These are phyloP conservation scores for Corydoras sp. DNA, from an alignment of 2,113 vertebrate genomes.

Conservation along the genomic window DNA sequence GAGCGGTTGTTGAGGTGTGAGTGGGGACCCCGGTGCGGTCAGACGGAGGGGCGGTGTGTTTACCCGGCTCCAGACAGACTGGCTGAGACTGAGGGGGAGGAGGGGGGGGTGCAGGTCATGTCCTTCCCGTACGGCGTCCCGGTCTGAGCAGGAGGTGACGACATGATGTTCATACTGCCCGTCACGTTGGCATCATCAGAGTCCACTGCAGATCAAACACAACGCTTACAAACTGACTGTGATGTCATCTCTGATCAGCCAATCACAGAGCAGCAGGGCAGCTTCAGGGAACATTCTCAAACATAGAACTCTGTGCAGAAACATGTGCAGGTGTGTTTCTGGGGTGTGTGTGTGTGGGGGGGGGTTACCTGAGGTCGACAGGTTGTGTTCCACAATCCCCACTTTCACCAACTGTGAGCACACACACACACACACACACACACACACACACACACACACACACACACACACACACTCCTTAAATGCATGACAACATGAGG, in stretches of 20 bases:
- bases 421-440: not conserved
- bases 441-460: too few species aligned
- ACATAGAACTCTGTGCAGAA: too few species aligned
- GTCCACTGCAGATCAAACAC: conserved; percentile 65
- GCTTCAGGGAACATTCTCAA: too few species aligned
- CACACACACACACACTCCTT: too few species aligned
- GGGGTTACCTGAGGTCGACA: conserved; percentile 69
- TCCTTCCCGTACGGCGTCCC: conserved; percentile 72
- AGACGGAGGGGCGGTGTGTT: not conserved
- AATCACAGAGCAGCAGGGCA: not conserved
- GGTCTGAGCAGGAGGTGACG: conserved; percentile 64
- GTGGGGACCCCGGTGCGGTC: too few species aligned
- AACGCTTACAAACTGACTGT: not conserved
- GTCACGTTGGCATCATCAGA: conserved; percentile 79
- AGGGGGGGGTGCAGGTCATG: conserved; percentile 76
- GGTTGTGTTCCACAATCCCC: conserved; percentile 84
- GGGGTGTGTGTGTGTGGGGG: too few species aligned
- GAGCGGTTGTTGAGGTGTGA: too few species aligned
- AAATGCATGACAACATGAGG: too few species aligned
- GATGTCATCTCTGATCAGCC: not conserved
- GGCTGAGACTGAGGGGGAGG: conserved; percentile 81
- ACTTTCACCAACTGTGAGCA: conserved; percentile 72
- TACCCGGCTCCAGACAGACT: conserved; percentile 76
- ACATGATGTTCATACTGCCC: conserved; percentile 71
- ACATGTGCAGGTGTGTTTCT: too few species aligned